Conservation (phyloP, 2,888 invertebrate genomes). For the Dasypolia templi region DNA sequence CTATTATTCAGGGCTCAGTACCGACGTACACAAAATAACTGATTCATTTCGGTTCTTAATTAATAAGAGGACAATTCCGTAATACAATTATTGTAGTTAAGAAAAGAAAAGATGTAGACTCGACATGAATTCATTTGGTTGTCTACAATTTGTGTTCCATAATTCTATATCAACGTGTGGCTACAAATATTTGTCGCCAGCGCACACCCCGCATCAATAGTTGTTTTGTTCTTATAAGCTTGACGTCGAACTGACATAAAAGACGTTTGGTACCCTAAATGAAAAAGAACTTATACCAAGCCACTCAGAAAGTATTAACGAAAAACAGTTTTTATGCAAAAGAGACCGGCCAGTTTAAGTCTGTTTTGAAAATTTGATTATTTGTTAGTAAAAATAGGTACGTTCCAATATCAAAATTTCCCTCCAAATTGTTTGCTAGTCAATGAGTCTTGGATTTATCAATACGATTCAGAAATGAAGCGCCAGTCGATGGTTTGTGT, state of each 20-base stretch:
- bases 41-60: background rate
- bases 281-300: no score
- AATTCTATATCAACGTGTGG: background rate
- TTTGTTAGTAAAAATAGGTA: no score
- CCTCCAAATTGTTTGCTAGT: no score
- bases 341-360: no score
- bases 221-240: no score
- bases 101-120: background rate
- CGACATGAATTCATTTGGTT: background rate
- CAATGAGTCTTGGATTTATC: no score
- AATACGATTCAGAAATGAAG: no score
- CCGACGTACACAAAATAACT: background rate
- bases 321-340: no score
- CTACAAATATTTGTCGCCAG: background rate
- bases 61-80: background rate
- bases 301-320: no score
- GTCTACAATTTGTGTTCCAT: background rate
- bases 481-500: no score
- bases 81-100: background rate
- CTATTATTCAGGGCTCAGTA: background rate
- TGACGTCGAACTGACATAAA: background rate
- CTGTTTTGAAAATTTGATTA: no score
- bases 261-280: background rate
- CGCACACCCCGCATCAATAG: background rate
- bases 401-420: no score